Evolutionary conservation across 2,888 invertebrate genomes (phyloP).

Genomic region (Melinaea marsaeus): DNA sequence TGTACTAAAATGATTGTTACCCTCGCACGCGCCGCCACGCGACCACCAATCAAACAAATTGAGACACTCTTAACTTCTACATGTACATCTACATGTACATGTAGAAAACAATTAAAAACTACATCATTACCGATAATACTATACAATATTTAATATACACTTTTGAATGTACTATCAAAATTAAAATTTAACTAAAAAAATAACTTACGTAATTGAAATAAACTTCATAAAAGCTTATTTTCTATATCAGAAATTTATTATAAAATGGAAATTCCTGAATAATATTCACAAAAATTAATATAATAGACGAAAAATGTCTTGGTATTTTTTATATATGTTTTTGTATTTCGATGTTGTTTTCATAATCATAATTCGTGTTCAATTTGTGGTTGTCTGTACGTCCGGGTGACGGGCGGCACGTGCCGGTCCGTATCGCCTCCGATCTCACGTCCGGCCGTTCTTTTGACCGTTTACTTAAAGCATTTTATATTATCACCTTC

Average conservation of each 20-base stretch:
- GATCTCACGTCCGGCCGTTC: constrained; percentile 28
- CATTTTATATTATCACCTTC: constrained; percentile 12
- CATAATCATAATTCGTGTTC: constrained; percentile 17
- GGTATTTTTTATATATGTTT: too few species aligned
- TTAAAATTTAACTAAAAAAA: too few species aligned
- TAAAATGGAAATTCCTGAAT: too few species aligned
- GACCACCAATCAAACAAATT: constrained; percentile 65
- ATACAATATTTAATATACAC: too few species aligned
- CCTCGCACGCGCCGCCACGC: constrained; percentile 45
- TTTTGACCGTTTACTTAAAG: constrained; percentile 16
- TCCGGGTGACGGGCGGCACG: constrained; percentile 28
- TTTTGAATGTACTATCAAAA: too few species aligned
- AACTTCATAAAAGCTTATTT: too few species aligned
- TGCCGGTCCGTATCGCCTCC: constrained; percentile 26
- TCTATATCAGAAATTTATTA: too few species aligned
- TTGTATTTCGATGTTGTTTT: too few species aligned
- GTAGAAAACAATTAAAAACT: constrained; percentile 30
- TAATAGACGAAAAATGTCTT: too few species aligned
- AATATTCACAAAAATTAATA: too few species aligned
- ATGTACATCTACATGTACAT: background rate
- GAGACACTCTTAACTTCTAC: constrained; percentile 46
- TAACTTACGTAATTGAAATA: too few species aligned
- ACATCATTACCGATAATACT: constrained; percentile 1
- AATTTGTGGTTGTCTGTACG: constrained; percentile 23
- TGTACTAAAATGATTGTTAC: constrained; percentile 44